phyloP scores from a whole-genome alignment of 2,113 vertebrate species.

The Scartelaos histophorus region DNA sequence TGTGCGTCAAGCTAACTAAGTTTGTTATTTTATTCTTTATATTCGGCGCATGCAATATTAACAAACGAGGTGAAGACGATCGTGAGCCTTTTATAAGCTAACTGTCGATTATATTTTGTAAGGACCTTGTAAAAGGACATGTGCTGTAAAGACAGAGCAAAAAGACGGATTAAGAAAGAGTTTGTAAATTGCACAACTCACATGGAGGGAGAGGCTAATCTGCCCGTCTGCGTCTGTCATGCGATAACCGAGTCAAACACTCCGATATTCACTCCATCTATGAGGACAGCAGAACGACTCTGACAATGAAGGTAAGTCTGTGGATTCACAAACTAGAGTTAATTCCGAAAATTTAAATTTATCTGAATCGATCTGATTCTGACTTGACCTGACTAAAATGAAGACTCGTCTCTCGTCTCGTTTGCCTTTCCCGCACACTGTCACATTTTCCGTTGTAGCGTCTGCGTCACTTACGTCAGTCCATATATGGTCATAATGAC shows the following conservation, averaged over 20 bases:
- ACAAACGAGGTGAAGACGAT: not conserved
- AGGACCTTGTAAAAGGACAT: not conserved
- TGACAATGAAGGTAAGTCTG: not conserved
- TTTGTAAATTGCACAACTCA: not conserved
- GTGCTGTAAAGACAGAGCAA: not conserved
- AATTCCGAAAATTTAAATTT: not conserved
- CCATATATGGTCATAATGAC: conserved; percentile 48
- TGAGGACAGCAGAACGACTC: not conserved
- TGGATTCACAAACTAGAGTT: not conserved
- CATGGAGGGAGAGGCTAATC: not conserved
- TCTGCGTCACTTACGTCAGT: conserved; percentile 23
- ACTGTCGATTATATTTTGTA: not conserved
- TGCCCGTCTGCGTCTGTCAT: not conserved
- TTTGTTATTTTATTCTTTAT: not conserved
- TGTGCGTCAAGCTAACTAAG: not conserved
- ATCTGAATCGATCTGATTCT: not conserved
- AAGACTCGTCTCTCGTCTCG: conserved; percentile 34
- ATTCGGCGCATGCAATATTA: not conserved
- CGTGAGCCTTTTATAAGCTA: not conserved
- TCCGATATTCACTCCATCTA: not conserved
- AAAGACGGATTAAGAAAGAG: not conserved
- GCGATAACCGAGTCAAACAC: not conserved
- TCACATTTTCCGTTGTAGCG: conserved; percentile 56
- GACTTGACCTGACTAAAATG: not conserved
- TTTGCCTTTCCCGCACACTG: conserved; percentile 63